Base-by-base conservation (phyloP, 1,140 invertebrate species). In the Hycleus cichorii region DNA sequence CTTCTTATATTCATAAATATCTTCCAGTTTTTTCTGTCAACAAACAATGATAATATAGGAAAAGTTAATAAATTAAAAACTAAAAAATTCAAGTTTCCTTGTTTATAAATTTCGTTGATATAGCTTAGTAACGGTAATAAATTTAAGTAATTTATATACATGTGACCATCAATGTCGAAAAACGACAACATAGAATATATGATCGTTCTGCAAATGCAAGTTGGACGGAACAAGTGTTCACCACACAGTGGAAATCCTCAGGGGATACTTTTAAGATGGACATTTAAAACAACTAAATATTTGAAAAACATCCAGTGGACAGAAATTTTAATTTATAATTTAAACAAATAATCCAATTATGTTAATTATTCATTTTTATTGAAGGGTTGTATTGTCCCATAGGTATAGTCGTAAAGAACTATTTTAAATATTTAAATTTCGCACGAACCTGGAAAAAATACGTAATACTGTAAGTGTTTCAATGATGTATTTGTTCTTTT, bases 1-100 rank as follows among this genome's bases (percentile, higher is more conserved):
- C 54, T 62, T 59, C 48, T 67, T 87, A 67, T 84, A 83, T 69
- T 88, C 84, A 68, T 83, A 80, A 56, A 93, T 76, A 60, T 82
- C 81, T 39, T 79, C 76, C 65, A 89, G 74, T 63, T 83, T 80
- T 63, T 75, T 75, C 83, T 87, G 77, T 39, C 62, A 80, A 74
- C 32, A 32, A 32, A 32, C 7, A 52, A 32, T 9, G 26, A 45
- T 27, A 44, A 44, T 10, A 5, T 3, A 10, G 4, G 48, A 32
- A 49, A 49, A 4, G 48, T 18, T 18, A 18, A 18, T 18, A 18
- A 18, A 18, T 18, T 18, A 18, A 18, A 18, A 18, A 18, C 18
- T 18, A 18, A 18, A 18, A 18, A 18, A 18, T 18, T 18, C 18
- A 18, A 18, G 18, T 18, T 18, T 18, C 18, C 18, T 18, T 18